Conservation (phyloP, 2,113 vertebrate species). For the Halichoerus grypus region DNA sequence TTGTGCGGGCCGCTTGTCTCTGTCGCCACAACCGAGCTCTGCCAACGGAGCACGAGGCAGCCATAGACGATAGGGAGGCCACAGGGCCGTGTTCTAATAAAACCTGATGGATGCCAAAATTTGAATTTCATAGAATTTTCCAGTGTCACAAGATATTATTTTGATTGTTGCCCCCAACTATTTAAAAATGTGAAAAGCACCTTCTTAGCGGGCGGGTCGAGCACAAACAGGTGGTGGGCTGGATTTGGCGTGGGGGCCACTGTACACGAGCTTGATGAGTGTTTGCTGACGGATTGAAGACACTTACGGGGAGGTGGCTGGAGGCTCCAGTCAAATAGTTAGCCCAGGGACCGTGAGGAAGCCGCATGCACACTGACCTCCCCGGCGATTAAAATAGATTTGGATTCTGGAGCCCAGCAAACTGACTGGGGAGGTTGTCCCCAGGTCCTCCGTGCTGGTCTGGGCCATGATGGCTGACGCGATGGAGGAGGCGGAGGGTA, state of each 20-base stretch:
- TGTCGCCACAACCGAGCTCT: neutral
- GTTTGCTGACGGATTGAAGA: neutral
- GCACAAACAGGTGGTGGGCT: neutral
- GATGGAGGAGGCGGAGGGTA: neutral
- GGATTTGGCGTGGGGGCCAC: rapidly evolving
- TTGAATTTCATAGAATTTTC: neutral
- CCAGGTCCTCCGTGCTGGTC: neutral
- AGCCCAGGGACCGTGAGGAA: neutral
- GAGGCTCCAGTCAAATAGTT: neutral
- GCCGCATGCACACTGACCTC: neutral
- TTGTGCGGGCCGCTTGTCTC: rapidly evolving
- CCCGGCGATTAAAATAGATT: neutral
- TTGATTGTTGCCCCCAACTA: neutral
- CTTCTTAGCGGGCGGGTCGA: neutral
- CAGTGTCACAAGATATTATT: neutral
- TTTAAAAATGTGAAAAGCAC: neutral
- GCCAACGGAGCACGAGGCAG: rapidly evolving
- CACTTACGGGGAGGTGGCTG: neutral
- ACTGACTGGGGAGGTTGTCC: neutral
- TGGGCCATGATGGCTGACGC: neutral
- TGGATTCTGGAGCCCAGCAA: neutral
- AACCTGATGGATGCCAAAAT: neutral
- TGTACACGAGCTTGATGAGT: rapidly evolving
- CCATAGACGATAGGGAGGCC: rapidly evolving
- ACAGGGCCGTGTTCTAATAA: neutral